Evolutionary conservation across 2,797 vertebrate species (phyloP).

Genomic region (Myiotriccus ornatus): DNA sequence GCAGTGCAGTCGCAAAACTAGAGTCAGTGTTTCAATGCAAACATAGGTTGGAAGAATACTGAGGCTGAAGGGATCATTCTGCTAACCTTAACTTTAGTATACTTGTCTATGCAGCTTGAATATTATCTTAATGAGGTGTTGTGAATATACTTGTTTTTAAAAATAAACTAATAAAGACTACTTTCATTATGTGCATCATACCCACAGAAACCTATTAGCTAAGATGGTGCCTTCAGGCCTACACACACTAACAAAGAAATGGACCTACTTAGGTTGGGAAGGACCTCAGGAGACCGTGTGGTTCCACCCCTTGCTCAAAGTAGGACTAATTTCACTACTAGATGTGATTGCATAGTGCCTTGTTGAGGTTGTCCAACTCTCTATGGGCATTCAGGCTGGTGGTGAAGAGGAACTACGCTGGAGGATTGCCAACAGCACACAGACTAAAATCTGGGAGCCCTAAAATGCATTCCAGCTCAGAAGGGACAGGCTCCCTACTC

Average conservation of each 20-base stretch:
- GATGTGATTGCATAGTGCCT: not conserved
- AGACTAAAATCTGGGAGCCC: not conserved
- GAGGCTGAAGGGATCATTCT: not conserved
- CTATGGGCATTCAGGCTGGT: rapidly evolving
- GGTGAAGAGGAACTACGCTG: not conserved
- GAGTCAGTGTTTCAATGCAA: not conserved
- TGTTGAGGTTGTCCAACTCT: not conserved
- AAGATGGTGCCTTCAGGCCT: not conserved
- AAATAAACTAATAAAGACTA: not conserved
- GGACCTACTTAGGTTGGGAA: not conserved
- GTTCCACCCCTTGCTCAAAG: not conserved
- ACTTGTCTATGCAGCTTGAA: not conserved
- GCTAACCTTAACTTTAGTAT: not conserved
- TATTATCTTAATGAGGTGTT: not conserved
- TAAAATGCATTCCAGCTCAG: not conserved
- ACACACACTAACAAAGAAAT: not conserved
- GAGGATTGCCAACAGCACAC: not conserved
- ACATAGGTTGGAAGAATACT: not conserved
- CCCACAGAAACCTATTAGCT: not conserved
- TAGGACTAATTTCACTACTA: not conserved
- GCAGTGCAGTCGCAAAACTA: not conserved
- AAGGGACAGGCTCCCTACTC: not conserved
- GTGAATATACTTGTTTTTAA: not conserved
- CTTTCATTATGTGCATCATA: not conserved
- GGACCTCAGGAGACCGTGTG: not conserved